Percentiles rank a stretch among this genome's conserved stretches.
These are phyloP conservation scores for Ernsta delagoae DNA, from an alignment of 2,888 invertebrate species.

Conservation along the genomic window DNA sequence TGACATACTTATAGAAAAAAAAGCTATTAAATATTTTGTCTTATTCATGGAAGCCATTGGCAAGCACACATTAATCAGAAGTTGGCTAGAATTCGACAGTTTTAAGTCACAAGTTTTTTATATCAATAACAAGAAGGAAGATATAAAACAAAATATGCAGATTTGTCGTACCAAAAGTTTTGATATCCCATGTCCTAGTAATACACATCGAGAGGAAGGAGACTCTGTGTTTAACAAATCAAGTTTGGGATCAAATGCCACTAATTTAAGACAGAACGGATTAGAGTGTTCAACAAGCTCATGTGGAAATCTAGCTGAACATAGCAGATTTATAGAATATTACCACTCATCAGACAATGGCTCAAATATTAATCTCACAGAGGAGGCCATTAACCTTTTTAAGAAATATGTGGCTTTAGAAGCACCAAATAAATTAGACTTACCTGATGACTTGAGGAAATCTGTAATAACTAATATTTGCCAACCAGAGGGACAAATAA, in stretches of 20 bases:
- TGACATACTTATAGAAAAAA: constrained; percentile 91
- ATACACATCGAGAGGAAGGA: constrained; percentile 48
- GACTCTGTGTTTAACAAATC: constrained; percentile 53
- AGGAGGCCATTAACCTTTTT: constrained; percentile 89
- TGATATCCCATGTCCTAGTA: constrained; percentile 59
- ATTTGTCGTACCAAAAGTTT: constrained; percentile 69
- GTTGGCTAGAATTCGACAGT: constrained; percentile 91
- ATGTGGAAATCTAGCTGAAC: constrained; percentile 63
- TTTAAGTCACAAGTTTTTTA: constrained; percentile 71
- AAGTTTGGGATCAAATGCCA: constrained; percentile 55
- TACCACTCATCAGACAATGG: constrained; percentile 49
- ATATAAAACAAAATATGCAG: constrained; percentile 51
- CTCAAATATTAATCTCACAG: constrained; percentile 61
- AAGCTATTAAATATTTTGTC: constrained; percentile 92
- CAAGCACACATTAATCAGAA: constrained; percentile 87
- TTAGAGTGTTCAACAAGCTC: constrained; percentile 63
- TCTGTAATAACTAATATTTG: constrained; percentile 88
- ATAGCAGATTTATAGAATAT: constrained; percentile 45
- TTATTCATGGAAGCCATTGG: constrained; percentile 93
- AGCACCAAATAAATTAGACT: constrained; percentile 84
- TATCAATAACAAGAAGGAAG: constrained; percentile 45
- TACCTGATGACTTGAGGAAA: constrained; percentile 84
- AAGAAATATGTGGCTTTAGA: constrained; percentile 91
- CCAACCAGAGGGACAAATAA: constrained; percentile 86
- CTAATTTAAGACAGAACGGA: constrained; percentile 51